A percentile compares a stretch with the other conserved stretches of the same genome.
phyloP scores from a whole-genome alignment of 2,888 invertebrate species.

The Erebia epiphron region DNA sequence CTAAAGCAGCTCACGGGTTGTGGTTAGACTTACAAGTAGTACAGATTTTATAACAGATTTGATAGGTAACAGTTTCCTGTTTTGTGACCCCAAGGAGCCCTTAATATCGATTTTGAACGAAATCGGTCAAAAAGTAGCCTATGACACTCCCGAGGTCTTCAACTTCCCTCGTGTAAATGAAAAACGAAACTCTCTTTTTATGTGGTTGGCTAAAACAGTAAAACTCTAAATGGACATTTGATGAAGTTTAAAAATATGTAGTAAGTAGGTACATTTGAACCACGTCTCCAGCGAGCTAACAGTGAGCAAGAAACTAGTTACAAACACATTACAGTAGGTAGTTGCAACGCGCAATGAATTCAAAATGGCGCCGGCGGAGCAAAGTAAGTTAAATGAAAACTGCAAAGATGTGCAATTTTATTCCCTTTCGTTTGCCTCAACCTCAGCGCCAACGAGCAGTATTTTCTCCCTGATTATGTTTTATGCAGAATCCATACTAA shows the following conservation, averaged over 20 bases:
- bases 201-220: not conserved
- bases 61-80: too few relatives aligned
- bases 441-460: constrained; percentile 3
- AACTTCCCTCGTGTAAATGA: not conserved
- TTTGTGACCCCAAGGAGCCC: too few relatives aligned
- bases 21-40: too few relatives aligned
- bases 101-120: too few relatives aligned
- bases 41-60: too few relatives aligned
- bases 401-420: constrained; percentile 14
- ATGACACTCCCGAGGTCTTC: too few relatives aligned
- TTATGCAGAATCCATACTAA: not conserved
- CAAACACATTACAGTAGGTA: constrained; percentile 3
- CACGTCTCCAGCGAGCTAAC: not conserved
- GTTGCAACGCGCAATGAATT: constrained; percentile 8
- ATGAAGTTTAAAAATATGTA: not conserved
- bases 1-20: too few relatives aligned
- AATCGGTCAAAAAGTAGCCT: too few relatives aligned
- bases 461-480: not conserved
- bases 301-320: constrained; percentile 11
- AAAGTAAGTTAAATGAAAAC: constrained; percentile 13
- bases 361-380: not conserved
- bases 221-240: not conserved
- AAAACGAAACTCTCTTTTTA: not conserved
- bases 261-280: not conserved
- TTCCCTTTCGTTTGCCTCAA: not conserved